A percentile compares a stretch with the other conserved stretches of the same genome.
Conservation (phyloP, 2,113 vertebrate genomes). For the Mohoua ochrocephala region DNA sequence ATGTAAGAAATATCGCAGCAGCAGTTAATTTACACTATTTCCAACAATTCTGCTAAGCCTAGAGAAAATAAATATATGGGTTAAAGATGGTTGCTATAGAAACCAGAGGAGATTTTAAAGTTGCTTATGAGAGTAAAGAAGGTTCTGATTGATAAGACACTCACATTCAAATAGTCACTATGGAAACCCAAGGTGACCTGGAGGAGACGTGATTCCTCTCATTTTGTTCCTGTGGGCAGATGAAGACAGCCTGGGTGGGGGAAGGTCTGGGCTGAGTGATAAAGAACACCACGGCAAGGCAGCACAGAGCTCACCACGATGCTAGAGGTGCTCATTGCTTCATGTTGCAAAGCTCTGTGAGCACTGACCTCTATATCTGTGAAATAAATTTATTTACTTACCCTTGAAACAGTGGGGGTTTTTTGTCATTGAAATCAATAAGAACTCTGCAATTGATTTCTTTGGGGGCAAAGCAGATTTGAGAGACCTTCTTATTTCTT, state of each 20-base stretch:
- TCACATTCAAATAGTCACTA: slow-evolving; percentile 68
- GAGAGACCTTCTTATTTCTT: background rate
- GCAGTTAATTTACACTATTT: slow-evolving; percentile 49
- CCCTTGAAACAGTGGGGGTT: background rate
- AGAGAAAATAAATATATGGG: slow-evolving; percentile 50
- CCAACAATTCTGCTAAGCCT: slow-evolving; percentile 16
- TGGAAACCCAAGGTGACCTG: slow-evolving; percentile 69
- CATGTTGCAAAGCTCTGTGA: background rate
- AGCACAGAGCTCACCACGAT: fast-evolving
- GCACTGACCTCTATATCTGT: background rate
- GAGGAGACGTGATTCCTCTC: background rate
- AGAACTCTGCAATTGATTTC: background rate
- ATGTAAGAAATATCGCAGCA: background rate
- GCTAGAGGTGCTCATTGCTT: background rate
- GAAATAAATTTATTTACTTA: background rate
- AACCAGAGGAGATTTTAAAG: slow-evolving; percentile 53
- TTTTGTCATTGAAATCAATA: background rate
- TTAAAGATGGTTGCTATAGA: slow-evolving; percentile 68
- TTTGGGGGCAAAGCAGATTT: background rate
- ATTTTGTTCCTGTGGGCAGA: background rate
- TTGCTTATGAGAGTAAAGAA: slow-evolving; percentile 40
- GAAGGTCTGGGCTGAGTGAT: background rate
- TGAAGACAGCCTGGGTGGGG: background rate
- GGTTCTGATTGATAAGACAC: slow-evolving; percentile 67
- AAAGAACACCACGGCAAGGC: background rate